Conservation (phyloP, 2,113 vertebrate species). For the Paedocypris sp. region DNA sequence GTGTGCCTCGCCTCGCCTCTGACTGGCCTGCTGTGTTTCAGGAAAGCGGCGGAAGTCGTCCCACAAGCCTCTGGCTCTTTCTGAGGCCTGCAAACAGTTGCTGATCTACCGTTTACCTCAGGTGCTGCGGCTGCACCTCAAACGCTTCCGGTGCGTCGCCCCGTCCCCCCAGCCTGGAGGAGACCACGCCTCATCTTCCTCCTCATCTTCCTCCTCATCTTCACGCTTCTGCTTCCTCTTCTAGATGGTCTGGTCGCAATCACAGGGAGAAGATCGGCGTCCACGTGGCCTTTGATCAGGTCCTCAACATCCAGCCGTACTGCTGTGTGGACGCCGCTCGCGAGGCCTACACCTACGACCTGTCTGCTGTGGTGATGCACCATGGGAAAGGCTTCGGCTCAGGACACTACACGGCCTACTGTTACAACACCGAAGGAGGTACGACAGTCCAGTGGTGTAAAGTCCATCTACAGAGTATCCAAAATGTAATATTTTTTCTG, state of each 20-base stretch:
- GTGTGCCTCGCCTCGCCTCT: too few relatives aligned
- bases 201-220: neutral
- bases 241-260: constrained; percentile 97
- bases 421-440: constrained; percentile 99
- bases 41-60: constrained; percentile 88
- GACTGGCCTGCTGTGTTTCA: too few relatives aligned
- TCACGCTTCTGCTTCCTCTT: constrained; percentile 17
- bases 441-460: constrained; percentile 46
- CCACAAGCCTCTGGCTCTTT: constrained; percentile 88
- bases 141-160: constrained; percentile 87
- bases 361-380: constrained; percentile 98
- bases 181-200: constrained; percentile 36
- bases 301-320: constrained; percentile 95
- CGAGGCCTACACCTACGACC: constrained; percentile 88
- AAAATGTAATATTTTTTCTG: too few relatives aligned
- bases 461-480: too few relatives aligned
- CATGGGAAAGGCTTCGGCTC: constrained; percentile 98
- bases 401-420: constrained; percentile 99
- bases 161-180: too few relatives aligned
- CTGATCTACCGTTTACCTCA: constrained; percentile 99
- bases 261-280: constrained; percentile 99
- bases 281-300: constrained; percentile 96
- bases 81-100: constrained; percentile 96
- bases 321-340: constrained; percentile 83
- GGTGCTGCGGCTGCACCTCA: constrained; percentile 98